phyloP scores from a whole-genome alignment of 1,140 invertebrate genomes.

The Metaphire vulgaris region DNA sequence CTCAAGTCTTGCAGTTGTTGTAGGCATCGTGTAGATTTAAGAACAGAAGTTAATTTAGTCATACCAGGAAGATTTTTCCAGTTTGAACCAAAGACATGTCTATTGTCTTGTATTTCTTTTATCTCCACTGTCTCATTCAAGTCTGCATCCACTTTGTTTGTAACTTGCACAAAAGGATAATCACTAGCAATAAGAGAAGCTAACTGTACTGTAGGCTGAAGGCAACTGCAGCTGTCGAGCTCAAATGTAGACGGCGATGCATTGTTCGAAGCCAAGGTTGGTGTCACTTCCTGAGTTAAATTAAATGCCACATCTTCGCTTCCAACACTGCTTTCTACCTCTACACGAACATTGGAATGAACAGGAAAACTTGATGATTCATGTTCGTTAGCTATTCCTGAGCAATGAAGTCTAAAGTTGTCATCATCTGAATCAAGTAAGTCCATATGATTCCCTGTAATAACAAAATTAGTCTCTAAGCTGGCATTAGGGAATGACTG shows the following conservation, averaged over 20 bases:
- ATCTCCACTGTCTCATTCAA: background rate
- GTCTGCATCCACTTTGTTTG: background rate
- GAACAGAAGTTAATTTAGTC: background rate
- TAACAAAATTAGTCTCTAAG: background rate
- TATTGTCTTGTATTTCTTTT: background rate
- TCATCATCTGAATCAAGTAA: background rate
- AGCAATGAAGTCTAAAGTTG: background rate
- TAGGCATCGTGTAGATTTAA: background rate
- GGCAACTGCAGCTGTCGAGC: background rate
- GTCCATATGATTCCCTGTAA: background rate
- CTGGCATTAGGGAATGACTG: no score
- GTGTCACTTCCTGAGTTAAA: background rate
- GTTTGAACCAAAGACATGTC: background rate
- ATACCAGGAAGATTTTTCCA: background rate
- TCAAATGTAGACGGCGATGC: no score
- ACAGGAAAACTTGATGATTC: background rate
- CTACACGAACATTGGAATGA: conserved; percentile 11
- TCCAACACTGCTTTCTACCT: conserved; percentile 19
- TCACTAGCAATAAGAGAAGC: background rate
- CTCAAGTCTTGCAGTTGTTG: background rate
- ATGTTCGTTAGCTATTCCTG: no score
- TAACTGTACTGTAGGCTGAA: background rate
- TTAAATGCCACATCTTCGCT: conserved; percentile 7
- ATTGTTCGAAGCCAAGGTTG: no score
- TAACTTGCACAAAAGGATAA: background rate